These are phyloP conservation scores for Zaprionus nigranus DNA, from an alignment of 1,140 invertebrate genomes.

Conservation along the genomic window DNA sequence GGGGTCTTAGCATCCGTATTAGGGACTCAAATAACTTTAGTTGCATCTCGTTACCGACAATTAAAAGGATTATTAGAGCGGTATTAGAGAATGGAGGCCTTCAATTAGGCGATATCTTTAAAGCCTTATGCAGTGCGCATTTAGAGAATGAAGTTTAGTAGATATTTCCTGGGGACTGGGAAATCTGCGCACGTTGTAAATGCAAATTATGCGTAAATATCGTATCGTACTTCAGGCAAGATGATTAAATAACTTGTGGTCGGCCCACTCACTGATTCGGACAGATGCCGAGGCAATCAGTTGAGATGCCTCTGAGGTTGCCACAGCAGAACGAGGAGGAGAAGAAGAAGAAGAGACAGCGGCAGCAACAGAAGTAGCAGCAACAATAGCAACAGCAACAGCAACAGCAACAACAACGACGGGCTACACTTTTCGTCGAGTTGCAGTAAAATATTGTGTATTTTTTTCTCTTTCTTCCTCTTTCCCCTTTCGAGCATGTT, in stretches of 20 bases:
- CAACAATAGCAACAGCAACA: constrained; percentile 19
- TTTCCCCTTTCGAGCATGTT: constrained; percentile 10
- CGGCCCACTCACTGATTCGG: neutral
- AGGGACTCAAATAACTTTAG: neutral
- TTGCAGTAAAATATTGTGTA: constrained; percentile 40
- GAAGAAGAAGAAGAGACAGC: constrained; percentile 22
- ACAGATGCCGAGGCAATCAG: constrained; percentile 24
- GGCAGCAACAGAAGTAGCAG: constrained; percentile 31
- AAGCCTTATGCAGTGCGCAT: neutral
- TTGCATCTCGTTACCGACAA: neutral
- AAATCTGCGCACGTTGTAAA: constrained; percentile 6
- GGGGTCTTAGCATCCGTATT: neutral
- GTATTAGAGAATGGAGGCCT: neutral
- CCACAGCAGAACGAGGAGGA: constrained; percentile 26
- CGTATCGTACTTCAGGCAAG: constrained; percentile 7
- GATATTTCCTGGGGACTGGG: neutral
- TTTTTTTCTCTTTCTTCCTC: constrained; percentile 9
- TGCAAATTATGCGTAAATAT: constrained; percentile 41
- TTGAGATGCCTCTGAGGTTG: constrained; percentile 11
- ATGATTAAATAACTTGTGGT: constrained; percentile 21
- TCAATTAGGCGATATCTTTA: neutral
- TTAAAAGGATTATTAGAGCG: neutral
- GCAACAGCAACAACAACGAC: constrained; percentile 24
- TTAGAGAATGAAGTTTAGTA: too few species aligned
- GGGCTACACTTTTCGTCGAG: constrained; percentile 31